phyloP scores from a whole-genome alignment of 2,888 invertebrate genomes.

The Notodonta ziczac region DNA sequence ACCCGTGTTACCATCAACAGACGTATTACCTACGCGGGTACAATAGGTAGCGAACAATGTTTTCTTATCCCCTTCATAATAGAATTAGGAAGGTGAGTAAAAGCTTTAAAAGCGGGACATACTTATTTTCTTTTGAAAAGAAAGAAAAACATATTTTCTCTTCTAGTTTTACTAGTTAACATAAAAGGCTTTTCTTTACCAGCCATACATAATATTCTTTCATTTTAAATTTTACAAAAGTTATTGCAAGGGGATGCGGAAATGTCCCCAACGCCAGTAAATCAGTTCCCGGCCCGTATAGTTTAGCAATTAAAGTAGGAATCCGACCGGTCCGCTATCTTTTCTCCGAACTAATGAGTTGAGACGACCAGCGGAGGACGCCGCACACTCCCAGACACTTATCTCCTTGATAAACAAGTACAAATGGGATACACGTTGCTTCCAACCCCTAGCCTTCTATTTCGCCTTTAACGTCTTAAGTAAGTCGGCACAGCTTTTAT shows the following conservation, averaged over 20 bases:
- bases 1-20: conserved; percentile 69
- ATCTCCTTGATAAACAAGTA: conserved; percentile 79
- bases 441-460: conserved; percentile 67
- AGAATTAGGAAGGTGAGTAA: conserved; percentile 46
- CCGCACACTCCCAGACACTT: conserved; percentile 67
- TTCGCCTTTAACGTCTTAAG: conserved; percentile 72
- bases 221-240: neutral
- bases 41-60: conserved; percentile 54
- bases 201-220: neutral
- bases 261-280: conserved; percentile 50
- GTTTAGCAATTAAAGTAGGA: conserved; percentile 74
- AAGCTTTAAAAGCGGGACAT: conserved; percentile 34
- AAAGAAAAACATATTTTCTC: conserved; percentile 31
- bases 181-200: neutral
- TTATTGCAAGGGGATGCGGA: neutral
- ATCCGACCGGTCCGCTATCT: conserved; percentile 67
- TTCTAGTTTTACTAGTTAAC: neutral
- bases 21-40: conserved; percentile 49
- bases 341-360: conserved; percentile 71
- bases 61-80: conserved; percentile 53
- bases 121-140: conserved; percentile 33
- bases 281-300: conserved; percentile 60
- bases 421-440: conserved; percentile 76
- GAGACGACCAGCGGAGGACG: conserved; percentile 61
- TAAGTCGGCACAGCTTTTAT: conserved; percentile 69